Evolutionary conservation across 2,113 vertebrate species (phyloP).

Genomic region (Tiliqua scincoides): DNA sequence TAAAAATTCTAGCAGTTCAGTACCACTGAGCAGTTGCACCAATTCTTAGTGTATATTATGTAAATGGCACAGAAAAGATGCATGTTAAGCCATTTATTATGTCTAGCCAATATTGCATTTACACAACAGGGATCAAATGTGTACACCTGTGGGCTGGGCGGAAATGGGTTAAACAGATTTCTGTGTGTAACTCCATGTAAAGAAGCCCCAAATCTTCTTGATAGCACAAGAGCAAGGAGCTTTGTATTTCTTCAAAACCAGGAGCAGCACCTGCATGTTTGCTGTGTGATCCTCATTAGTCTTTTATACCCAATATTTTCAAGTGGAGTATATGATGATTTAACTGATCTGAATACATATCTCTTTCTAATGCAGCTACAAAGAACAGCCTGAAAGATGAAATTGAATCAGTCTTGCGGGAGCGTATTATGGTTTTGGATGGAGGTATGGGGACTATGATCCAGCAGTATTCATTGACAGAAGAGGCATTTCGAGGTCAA

Average conservation of each 20-base stretch:
- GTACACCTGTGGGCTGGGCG: too few relatives aligned
- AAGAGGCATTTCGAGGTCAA: conserved; percentile 86
- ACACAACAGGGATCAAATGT: too few relatives aligned
- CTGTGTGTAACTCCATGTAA: background rate
- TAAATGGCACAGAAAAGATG: background rate
- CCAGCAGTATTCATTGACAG: conserved; percentile 82
- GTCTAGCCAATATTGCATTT: too few relatives aligned
- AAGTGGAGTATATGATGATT: background rate
- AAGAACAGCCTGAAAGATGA: conserved; percentile 74
- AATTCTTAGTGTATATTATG: background rate
- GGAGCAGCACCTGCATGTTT: background rate
- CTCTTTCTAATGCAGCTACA: conserved; percentile 40
- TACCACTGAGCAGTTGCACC: background rate
- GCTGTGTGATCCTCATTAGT: background rate
- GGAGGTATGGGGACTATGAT: conserved; percentile 99
- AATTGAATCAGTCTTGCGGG: conserved; percentile 79
- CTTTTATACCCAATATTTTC: background rate
- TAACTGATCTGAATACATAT: background rate
- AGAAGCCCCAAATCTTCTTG: background rate
- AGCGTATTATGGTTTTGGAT: conserved; percentile 93
- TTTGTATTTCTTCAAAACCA: background rate
- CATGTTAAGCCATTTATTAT: too few relatives aligned
- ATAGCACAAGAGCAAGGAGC: background rate
- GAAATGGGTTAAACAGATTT: background rate
- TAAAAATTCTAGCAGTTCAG: background rate